phyloP scores from a whole-genome alignment of 2,797 vertebrate genomes.

The Nannoperca australis region DNA sequence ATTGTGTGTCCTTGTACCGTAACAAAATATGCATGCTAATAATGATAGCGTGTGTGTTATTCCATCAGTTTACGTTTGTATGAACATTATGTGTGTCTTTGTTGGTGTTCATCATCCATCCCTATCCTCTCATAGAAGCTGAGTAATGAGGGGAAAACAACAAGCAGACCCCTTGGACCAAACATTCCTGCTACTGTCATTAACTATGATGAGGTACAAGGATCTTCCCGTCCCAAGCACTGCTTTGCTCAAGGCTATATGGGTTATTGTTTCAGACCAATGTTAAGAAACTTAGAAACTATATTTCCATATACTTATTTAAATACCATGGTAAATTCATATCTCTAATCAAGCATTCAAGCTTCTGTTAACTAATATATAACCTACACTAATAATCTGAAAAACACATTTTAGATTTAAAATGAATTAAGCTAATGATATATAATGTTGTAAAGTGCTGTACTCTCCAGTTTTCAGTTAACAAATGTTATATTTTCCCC shows the following conservation, averaged over 20 bases:
- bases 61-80: constrained; percentile 61
- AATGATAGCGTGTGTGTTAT: constrained; percentile 55
- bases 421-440: constrained; percentile 22
- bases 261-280: constrained; percentile 35
- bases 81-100: constrained; percentile 61
- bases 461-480: background rate
- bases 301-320: constrained; percentile 5
- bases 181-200: constrained; percentile 85
- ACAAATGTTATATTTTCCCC: constrained; percentile 4
- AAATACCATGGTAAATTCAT: constrained; percentile 41
- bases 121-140: constrained; percentile 85
- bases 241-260: constrained; percentile 73
- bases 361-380: constrained; percentile 60
- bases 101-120: constrained; percentile 79
- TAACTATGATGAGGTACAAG: constrained; percentile 89
- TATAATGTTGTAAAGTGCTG: background rate
- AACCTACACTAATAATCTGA: constrained; percentile 55
- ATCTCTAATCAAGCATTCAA: constrained; percentile 58
- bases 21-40: constrained; percentile 49
- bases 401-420: constrained; percentile 6
- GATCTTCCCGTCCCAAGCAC: constrained; percentile 66
- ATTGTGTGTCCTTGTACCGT: constrained; percentile 27
- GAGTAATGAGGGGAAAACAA: constrained; percentile 83
- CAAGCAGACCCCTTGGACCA: constrained; percentile 85
- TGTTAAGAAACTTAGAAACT: constrained; percentile 8